phyloP scores from a whole-genome alignment of 2,113 vertebrate genomes.

The Madoqua kirkii region DNA sequence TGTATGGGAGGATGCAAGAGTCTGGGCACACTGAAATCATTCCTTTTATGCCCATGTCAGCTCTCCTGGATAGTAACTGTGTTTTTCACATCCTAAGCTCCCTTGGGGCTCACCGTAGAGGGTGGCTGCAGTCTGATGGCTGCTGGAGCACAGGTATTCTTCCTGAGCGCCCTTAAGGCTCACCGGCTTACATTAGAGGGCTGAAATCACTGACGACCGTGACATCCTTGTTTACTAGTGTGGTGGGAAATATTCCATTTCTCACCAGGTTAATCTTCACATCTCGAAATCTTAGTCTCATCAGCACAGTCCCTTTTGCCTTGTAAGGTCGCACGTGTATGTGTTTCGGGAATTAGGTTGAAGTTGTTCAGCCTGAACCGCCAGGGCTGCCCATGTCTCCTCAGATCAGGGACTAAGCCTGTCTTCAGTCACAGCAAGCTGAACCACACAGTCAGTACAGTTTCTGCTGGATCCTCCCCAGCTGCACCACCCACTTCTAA shows the following conservation, averaged over 20 bases:
- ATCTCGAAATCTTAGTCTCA: not conserved
- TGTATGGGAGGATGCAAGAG: not conserved
- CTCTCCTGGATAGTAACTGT: not conserved
- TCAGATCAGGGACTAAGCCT: not conserved
- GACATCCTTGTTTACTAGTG: not conserved
- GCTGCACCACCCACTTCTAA: not conserved
- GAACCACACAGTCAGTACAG: not conserved
- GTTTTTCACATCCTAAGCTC: not conserved
- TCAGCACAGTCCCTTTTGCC: not conserved
- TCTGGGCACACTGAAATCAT: not conserved
- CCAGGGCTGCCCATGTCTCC: rapidly evolving
- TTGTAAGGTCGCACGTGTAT: not conserved
- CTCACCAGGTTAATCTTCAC: not conserved
- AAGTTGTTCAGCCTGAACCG: not conserved
- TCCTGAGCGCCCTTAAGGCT: not conserved
- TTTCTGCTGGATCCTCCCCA: not conserved
- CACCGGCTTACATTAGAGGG: not conserved
- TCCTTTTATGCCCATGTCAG: not conserved
- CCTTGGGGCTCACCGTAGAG: not conserved
- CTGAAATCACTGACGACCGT: not conserved
- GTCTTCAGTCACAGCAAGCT: too few relatives aligned
- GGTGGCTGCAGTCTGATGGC: not conserved
- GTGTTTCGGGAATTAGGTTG: not conserved
- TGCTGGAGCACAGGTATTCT: not conserved
- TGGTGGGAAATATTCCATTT: not conserved